Percentiles rank a stretch among this genome's conserved stretches.
Conservation (phyloP, 2,888 invertebrate genomes). For the Aspidiotus rigidus region DNA sequence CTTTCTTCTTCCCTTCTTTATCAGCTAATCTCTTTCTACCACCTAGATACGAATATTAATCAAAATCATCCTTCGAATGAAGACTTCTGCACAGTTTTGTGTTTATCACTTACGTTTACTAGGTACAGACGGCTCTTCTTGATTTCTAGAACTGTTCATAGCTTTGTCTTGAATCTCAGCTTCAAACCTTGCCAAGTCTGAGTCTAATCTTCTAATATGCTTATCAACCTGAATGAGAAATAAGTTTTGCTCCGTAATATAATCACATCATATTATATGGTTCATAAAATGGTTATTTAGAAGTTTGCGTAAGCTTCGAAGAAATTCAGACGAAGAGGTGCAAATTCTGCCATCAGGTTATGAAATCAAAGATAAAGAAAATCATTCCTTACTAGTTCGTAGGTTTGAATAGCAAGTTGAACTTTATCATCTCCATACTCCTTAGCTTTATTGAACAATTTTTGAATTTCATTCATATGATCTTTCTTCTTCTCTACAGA, state of each 20-base stretch:
- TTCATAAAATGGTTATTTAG: not conserved
- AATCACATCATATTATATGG: no score
- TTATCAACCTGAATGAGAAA: conserved; percentile 64
- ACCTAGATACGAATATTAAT: conserved; percentile 44
- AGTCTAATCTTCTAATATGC: conserved; percentile 89
- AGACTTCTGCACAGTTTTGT: not conserved
- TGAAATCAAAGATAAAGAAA: not conserved
- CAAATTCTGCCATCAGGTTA: not conserved
- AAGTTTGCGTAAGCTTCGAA: not conserved
- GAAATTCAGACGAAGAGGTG: no score
- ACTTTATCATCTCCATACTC: conserved; percentile 97
- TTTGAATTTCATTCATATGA: conserved; percentile 72
- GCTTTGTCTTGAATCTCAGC: conserved; percentile 94
- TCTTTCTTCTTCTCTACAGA: conserved; percentile 71
- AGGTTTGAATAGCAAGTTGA: conserved; percentile 93
- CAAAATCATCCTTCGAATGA: not conserved
- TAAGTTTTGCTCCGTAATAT: no score
- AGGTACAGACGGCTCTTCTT: conserved; percentile 52
- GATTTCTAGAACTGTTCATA: conserved; percentile 61
- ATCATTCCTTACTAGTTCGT: conserved; percentile 60
- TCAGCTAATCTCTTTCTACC: conserved; percentile 63
- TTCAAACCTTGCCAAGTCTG: conserved; percentile 92
- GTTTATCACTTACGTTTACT: conserved; percentile 13
- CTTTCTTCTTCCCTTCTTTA: conserved; percentile 54
- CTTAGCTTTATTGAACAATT: conserved; percentile 83